Conservation (phyloP, 2,113 vertebrate species). For the Willisornis vidua region DNA sequence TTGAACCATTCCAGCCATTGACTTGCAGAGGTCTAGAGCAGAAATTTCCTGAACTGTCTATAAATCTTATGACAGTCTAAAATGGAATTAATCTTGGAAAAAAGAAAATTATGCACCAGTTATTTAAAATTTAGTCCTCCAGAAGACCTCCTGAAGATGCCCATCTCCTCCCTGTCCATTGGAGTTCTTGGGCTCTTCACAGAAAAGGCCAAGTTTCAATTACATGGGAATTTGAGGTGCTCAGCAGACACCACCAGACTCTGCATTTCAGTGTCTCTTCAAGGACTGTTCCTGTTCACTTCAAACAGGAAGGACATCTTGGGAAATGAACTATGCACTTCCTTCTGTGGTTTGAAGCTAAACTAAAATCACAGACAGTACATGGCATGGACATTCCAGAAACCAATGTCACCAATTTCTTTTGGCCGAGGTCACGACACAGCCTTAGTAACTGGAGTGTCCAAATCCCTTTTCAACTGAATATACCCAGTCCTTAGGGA, state of each 20-base stretch:
- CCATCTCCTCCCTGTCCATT: not conserved
- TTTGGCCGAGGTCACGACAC: not conserved
- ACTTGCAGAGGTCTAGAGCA: not conserved
- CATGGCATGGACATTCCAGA: not conserved
- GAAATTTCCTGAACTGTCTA: not conserved
- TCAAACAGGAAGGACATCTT: not conserved
- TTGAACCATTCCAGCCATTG: not conserved
- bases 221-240: not conserved
- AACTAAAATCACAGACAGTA: not conserved
- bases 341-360: not conserved
- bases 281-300: not conserved
- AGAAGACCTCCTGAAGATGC: not conserved
- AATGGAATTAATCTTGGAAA: not conserved
- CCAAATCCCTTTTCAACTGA: not conserved
- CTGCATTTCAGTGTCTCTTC: not conserved
- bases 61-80: not conserved
- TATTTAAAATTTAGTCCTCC: not conserved
- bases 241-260: not conserved
- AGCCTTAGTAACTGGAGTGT: not conserved
- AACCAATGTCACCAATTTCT: not conserved
- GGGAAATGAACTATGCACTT: not conserved
- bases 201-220: not conserved
- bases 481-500: not conserved
- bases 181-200: not conserved
- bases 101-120: not conserved